A percentile compares a stretch with the other conserved stretches of the same genome.
These are phyloP conservation scores for Sitta europaea DNA, from an alignment of 2,113 vertebrate species.

Conservation along the genomic window DNA sequence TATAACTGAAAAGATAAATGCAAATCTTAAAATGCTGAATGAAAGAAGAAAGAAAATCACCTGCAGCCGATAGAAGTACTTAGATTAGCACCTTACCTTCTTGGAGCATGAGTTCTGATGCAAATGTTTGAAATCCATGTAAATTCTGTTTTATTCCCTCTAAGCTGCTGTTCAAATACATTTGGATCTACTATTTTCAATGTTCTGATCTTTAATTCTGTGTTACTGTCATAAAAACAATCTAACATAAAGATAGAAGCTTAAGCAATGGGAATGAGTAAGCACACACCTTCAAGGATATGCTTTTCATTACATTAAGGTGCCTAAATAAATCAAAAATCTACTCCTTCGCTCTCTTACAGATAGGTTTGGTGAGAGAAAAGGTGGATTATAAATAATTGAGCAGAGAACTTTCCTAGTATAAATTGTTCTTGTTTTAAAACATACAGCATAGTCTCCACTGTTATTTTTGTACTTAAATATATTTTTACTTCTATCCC, in stretches of 20 bases:
- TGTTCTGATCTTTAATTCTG: background rate
- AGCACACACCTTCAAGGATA: background rate
- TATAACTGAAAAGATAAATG: background rate
- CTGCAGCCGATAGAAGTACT: background rate
- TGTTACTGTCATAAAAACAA: background rate
- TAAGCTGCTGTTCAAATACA: background rate
- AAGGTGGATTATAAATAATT: background rate
- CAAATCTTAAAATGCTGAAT: background rate
- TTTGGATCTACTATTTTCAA: background rate
- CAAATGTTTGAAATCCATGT: no score
- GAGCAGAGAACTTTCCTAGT: background rate
- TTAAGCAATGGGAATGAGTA: background rate
- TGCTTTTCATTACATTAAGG: background rate
- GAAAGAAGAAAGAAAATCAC: background rate
- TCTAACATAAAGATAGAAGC: background rate
- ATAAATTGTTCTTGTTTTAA: background rate
- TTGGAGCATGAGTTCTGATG: no score
- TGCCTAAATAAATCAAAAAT: background rate
- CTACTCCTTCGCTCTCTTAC: background rate
- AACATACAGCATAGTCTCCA: background rate
- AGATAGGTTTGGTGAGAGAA: background rate
- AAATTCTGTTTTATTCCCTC: background rate
- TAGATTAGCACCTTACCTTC: no score
- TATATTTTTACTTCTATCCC: background rate
- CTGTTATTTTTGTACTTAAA: background rate